Percentiles rank a stretch among this genome's conserved stretches.
Conservation (phyloP, 2,797 vertebrate species). For the Malurus leucopterus region DNA sequence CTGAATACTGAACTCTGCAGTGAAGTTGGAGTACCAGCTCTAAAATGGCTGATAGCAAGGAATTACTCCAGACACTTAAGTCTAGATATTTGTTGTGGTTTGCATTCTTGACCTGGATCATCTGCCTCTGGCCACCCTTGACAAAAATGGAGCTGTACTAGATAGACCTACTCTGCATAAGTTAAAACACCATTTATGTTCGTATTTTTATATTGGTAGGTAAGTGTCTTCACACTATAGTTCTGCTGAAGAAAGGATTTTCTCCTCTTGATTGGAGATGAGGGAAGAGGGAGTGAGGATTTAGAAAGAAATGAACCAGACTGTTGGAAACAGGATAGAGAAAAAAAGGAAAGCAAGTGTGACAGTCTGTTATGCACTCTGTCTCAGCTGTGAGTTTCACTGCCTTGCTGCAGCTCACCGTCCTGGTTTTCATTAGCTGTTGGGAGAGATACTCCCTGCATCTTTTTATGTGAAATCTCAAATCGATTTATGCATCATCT, state of each 20-base stretch:
- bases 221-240: background rate
- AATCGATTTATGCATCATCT: background rate
- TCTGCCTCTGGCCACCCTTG: background rate
- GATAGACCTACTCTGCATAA: background rate
- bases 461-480: background rate
- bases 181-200: background rate
- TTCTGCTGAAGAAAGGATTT: background rate
- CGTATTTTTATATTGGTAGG: background rate
- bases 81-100: background rate
- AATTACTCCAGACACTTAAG: background rate
- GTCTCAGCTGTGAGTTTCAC: background rate
- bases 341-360: background rate
- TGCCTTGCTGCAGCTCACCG: background rate
- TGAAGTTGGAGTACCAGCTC: background rate
- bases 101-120: background rate
- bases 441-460: background rate
- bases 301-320: background rate
- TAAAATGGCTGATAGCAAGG: background rate
- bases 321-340: background rate
- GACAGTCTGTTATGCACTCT: fast-evolving
- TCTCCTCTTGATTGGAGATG: background rate
- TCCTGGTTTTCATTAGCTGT: background rate
- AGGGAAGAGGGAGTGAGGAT: background rate
- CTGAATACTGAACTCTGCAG: background rate
- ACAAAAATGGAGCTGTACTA: background rate